Evolutionary conservation across 2,113 vertebrate species (phyloP).

Genomic region (Fregetta grallaria): DNA sequence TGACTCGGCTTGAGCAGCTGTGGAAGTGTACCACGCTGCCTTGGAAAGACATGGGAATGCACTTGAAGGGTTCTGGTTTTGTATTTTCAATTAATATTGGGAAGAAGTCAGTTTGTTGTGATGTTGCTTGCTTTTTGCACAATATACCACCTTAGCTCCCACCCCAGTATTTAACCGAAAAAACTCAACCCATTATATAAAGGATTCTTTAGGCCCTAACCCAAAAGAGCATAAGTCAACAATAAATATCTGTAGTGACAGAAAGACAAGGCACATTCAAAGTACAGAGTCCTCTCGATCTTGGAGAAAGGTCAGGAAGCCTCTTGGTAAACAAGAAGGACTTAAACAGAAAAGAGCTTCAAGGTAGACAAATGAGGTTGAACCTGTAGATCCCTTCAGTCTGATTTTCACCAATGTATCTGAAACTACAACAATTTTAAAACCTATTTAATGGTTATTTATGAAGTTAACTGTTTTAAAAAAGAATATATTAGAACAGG

Average conservation of each 20-base stretch:
- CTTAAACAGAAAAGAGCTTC: neutral
- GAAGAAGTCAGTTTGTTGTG: neutral
- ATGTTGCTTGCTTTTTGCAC: neutral
- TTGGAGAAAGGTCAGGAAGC: conserved; percentile 19
- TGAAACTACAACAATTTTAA: neutral
- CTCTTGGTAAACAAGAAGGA: conserved; percentile 1
- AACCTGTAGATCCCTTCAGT: neutral
- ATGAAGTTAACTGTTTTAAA: neutral
- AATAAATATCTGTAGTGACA: conserved; percentile 12
- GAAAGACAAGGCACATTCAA: neutral
- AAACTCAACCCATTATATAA: neutral
- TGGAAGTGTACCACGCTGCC: neutral
- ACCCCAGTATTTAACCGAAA: neutral
- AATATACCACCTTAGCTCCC: neutral
- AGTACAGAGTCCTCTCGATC: neutral
- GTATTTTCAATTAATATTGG: neutral
- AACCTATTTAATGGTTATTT: no score
- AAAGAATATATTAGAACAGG: neutral
- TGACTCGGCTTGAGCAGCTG: neutral
- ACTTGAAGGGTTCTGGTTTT: neutral
- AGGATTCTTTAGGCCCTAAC: neutral
- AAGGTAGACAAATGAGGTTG: neutral
- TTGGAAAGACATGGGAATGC: neutral
- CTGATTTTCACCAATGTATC: neutral
- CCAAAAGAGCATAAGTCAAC: neutral